Evolutionary conservation across 1,140 invertebrate species (phyloP).

Genomic region (Leptopilina clavipes): DNA sequence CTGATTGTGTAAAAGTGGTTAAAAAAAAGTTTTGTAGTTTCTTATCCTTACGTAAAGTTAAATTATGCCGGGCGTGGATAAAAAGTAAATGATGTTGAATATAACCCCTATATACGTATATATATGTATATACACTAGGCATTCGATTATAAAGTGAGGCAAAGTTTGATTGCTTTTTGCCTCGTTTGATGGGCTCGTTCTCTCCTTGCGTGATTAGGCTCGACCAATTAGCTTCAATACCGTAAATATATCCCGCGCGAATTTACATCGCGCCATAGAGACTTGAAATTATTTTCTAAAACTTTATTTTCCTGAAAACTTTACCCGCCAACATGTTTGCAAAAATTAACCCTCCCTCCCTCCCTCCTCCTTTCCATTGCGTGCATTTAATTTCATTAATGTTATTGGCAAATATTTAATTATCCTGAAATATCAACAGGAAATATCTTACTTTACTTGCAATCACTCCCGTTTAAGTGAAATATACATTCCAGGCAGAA

Average conservation of each 20-base stretch:
- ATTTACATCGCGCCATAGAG: background rate
- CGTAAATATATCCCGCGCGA: conserved; percentile 3
- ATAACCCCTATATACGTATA: background rate
- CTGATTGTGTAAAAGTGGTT: conserved; percentile 47
- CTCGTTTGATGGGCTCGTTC: conserved; percentile 55
- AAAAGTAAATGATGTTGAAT: conserved; percentile 49
- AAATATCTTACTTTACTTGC: background rate
- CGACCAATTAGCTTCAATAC: conserved; percentile 56
- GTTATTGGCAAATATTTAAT: background rate
- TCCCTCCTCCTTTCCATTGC: background rate
- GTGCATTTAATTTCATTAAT: background rate
- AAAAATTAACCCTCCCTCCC: background rate
- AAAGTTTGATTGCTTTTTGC: conserved; percentile 61
- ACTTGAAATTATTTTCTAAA: background rate
- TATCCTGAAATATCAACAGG: background rate
- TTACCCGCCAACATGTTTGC: background rate
- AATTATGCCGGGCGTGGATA: conserved; percentile 43
- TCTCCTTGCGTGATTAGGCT: conserved; percentile 59
- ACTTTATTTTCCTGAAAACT: background rate
- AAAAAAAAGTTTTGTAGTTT: conserved; percentile 47
- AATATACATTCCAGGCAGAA: background rate
- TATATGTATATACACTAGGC: conserved; percentile 20
- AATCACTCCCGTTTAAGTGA: background rate
- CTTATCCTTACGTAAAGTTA: conserved; percentile 49
- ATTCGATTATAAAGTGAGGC: conserved; percentile 57